A percentile compares a stretch with the other conserved stretches of the same genome.
Evolutionary conservation across 53 echinoderm and acorn worm genomes (phyloP).

Genomic region (Apostichopus leukothele): DNA sequence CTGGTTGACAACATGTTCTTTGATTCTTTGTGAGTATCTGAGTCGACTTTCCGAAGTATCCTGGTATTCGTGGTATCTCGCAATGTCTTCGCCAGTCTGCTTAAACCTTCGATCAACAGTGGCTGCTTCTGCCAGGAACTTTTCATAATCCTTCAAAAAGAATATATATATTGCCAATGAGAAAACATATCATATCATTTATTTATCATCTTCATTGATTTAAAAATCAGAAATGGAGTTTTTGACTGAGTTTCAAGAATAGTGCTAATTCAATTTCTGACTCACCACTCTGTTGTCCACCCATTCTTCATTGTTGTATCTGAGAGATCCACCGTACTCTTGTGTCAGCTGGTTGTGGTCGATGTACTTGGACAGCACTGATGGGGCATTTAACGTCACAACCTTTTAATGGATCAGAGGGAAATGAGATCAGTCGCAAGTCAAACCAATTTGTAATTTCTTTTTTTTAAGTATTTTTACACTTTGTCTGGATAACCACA

Average conservation of each 20-base stretch:
- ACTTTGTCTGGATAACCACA: too few relatives aligned
- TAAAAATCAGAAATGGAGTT: too few relatives aligned
- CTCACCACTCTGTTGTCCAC: conserved; percentile 87
- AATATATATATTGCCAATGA: not conserved
- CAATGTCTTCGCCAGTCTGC: conserved; percentile 77
- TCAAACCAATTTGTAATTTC: not conserved
- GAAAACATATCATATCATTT: too few relatives aligned
- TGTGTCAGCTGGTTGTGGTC: conserved; percentile 78
- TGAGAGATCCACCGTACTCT: conserved; percentile 80
- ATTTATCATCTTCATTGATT: too few relatives aligned
- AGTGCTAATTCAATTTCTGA: not conserved
- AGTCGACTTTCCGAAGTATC: conserved; percentile 75
- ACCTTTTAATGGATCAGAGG: conserved; percentile 51
- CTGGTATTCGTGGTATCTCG: conserved; percentile 69
- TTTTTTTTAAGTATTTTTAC: too few relatives aligned
- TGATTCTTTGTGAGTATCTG: conserved; percentile 71
- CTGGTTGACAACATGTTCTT: conserved; percentile 91
- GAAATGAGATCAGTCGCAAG: not conserved
- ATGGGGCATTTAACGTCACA: conserved; percentile 62
- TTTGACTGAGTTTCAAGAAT: too few relatives aligned
- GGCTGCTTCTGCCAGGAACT: conserved; percentile 76
- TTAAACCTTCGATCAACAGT: conserved; percentile 68
- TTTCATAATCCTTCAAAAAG: conserved; percentile 77
- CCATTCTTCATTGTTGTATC: conserved; percentile 89
- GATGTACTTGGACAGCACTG: conserved; percentile 73